Evolutionary conservation across 30 jellyfish, hydroid and myxozoan genomes (phyloP).

Genomic region (Nemopilema nomurai): DNA sequence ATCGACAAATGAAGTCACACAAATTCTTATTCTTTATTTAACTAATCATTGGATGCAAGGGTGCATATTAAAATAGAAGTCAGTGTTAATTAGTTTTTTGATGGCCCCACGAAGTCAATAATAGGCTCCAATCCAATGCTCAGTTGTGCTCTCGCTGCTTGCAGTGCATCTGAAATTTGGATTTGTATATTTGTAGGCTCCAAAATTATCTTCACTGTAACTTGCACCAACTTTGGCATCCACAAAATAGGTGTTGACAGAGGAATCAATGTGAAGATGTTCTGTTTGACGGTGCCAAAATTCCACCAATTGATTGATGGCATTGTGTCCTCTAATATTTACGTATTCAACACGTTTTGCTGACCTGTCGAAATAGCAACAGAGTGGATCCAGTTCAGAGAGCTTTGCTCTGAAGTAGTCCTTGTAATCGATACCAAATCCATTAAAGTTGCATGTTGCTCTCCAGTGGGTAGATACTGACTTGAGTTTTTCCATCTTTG

Average conservation of each 20-base stretch:
- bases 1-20: too few relatives aligned
- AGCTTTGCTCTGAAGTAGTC: neutral
- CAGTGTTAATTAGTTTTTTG: too few relatives aligned
- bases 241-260: neutral
- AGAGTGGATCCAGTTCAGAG: neutral
- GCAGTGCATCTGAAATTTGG: neutral
- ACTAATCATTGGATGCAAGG: too few relatives aligned
- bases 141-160: neutral
- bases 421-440: neutral
- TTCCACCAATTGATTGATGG: neutral
- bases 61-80: too few relatives aligned
- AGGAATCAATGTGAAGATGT: neutral
- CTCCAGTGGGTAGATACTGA: slow-evolving; percentile 7
- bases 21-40: too few relatives aligned
- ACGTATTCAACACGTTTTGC: neutral
- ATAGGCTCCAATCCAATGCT: slow-evolving; percentile 9
- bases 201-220: slow-evolving; percentile 8
- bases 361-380: neutral
- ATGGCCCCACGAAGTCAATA: too few relatives aligned
- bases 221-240: neutral
- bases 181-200: neutral
- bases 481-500: neutral
- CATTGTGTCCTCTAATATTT: neutral
- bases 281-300: neutral
- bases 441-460: slow-evolving; percentile 3